phyloP scores from a whole-genome alignment of 2,113 vertebrate species.

The Gopherus flavomarginatus region DNA sequence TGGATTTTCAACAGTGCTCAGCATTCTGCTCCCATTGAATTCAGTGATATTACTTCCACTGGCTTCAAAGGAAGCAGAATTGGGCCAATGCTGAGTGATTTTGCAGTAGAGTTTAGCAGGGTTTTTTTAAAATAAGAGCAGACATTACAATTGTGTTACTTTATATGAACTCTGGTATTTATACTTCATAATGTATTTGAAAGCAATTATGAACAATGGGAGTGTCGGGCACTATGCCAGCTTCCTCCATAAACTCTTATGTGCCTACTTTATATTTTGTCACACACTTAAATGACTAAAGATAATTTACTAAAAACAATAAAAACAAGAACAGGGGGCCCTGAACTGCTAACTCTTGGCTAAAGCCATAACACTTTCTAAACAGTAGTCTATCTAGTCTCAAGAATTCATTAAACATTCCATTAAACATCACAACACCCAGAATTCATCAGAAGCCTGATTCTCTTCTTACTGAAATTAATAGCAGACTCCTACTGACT shows the following conservation, averaged over 20 bases:
- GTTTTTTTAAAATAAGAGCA: not conserved
- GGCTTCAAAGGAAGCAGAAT: not conserved
- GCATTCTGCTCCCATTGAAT: not conserved
- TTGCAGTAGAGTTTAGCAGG: not conserved
- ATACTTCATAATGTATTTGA: not conserved
- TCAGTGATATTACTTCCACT: not conserved
- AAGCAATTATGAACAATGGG: not conserved
- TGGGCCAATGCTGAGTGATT: not conserved
- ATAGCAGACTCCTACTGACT: not conserved
- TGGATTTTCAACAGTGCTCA: not conserved
- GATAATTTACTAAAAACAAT: not conserved
- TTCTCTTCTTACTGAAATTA: not conserved
- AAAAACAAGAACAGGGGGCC: constrained; percentile 16
- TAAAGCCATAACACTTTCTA: constrained; percentile 19
- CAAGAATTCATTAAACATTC: not conserved
- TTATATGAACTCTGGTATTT: not conserved
- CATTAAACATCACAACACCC: constrained; percentile 28
- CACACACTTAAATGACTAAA: not conserved
- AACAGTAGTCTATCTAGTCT: not conserved
- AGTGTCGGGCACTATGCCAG: not conserved
- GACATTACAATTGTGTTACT: not conserved
- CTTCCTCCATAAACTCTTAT: not conserved
- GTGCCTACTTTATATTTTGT: not conserved
- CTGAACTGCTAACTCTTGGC: not conserved
- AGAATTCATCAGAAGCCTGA: constrained; percentile 31